Evolutionary conservation across 64 coral and sea anemone genomes (phyloP).

Genomic region (Catalaphyllia jardinei): DNA sequence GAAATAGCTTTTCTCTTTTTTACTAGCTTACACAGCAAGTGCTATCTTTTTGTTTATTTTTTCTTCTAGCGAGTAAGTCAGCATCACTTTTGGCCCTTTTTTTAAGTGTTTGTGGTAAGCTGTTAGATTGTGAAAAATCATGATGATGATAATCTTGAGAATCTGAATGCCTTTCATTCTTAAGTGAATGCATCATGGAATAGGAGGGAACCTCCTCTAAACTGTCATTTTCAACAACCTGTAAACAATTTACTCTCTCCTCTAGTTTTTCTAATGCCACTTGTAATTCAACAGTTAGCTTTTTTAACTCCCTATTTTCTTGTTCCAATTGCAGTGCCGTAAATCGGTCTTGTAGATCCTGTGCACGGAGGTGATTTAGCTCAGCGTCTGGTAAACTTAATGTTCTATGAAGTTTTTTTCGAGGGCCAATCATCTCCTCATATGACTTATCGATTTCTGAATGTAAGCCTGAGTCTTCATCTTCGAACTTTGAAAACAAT

Average conservation of each 20-base stretch:
- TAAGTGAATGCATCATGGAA: background rate
- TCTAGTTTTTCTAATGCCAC: constrained; percentile 91
- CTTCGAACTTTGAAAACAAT: constrained; percentile 68
- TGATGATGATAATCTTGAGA: background rate
- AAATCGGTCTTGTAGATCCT: constrained; percentile 90
- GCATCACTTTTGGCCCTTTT: constrained; percentile 40
- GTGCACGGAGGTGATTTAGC: constrained; percentile 81
- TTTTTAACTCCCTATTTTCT: constrained; percentile 94
- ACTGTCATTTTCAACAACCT: constrained; percentile 76
- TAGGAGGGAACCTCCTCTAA: constrained; percentile 71
- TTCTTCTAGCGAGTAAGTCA: constrained; percentile 12
- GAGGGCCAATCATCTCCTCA: constrained; percentile 75
- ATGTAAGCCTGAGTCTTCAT: constrained; percentile 84
- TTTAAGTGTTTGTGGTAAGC: constrained; percentile 13
- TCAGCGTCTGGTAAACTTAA: constrained; percentile 97
- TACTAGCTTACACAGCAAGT: constrained; percentile 41
- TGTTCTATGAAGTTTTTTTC: constrained; percentile 86
- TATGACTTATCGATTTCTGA: constrained; percentile 95
- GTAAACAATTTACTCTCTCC: constrained; percentile 73
- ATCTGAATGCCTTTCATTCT: constrained; percentile 11
- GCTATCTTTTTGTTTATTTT: constrained; percentile 8
- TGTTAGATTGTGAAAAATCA: background rate
- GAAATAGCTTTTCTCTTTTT: background rate
- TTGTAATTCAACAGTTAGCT: constrained; percentile 90
- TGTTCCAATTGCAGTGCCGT: constrained; percentile 92